Percentiles rank a stretch among this genome's conserved stretches.
Conservation (phyloP, 2,113 vertebrate species). For the Channa argus region DNA sequence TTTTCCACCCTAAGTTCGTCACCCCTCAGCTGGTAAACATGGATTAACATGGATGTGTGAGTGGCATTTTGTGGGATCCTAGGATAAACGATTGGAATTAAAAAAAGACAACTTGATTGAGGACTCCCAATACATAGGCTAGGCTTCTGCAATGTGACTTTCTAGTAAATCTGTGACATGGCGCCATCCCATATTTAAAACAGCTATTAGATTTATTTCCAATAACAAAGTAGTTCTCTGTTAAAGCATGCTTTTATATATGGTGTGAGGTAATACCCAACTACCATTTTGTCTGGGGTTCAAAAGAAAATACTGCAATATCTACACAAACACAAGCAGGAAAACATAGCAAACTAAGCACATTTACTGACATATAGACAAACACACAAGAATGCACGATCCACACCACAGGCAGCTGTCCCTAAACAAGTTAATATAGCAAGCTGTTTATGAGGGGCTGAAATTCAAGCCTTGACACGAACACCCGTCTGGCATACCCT, state of each 20-base stretch:
- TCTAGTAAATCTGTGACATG: slow-evolving; percentile 37
- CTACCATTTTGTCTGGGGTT: neutral
- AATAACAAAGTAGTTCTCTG: slow-evolving; percentile 6
- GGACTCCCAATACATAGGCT: slow-evolving; percentile 41
- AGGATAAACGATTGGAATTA: slow-evolving; percentile 65
- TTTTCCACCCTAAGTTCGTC: slow-evolving; percentile 67
- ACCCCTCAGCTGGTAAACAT: slow-evolving; percentile 64
- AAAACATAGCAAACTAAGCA: slow-evolving; percentile 52
- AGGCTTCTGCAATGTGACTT: slow-evolving; percentile 38
- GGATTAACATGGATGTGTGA: slow-evolving; percentile 65
- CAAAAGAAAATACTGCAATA: neutral
- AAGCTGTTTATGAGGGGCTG: slow-evolving; percentile 86
- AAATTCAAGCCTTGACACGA: slow-evolving; percentile 82
- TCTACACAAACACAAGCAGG: neutral
- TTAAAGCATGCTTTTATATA: neutral
- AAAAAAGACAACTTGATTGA: slow-evolving; percentile 38
- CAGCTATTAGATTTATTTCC: slow-evolving; percentile 4
- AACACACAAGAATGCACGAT: slow-evolving; percentile 60
- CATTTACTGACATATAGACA: slow-evolving; percentile 59
- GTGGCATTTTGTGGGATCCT: slow-evolving; percentile 64
- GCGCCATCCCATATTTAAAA: slow-evolving; percentile 10
- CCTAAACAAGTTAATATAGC: slow-evolving; percentile 89
- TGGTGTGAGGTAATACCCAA: too few relatives aligned
- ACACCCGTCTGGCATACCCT: slow-evolving; percentile 84
- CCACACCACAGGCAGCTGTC: slow-evolving; percentile 83